These are phyloP conservation scores for Formica selysi DNA, from an alignment of 1,140 invertebrate species.

Conservation along the genomic window DNA sequence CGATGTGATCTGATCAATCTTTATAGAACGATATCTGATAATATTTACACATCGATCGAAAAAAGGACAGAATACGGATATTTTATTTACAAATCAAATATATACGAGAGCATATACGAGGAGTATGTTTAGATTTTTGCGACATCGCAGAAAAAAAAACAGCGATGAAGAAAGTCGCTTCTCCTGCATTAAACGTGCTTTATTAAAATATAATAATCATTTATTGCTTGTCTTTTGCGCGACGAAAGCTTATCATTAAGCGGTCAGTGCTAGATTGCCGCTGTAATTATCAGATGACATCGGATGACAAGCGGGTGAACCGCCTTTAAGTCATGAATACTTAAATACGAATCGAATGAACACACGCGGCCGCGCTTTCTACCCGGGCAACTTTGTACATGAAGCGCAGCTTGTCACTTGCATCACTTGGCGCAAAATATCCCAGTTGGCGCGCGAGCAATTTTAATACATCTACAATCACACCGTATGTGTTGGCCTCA, in stretches of 20 bases:
- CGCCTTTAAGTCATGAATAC: conserved; percentile 39
- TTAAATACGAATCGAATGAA: conserved; percentile 4
- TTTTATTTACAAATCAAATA: background rate
- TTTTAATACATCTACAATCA: conserved; percentile 64
- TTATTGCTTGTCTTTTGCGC: conserved; percentile 10
- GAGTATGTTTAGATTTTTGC: background rate
- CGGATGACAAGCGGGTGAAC: conserved; percentile 12
- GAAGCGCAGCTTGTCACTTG: background rate
- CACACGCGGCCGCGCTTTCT: background rate
- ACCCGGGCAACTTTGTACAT: background rate
- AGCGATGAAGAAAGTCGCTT: background rate
- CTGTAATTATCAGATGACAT: conserved; percentile 17
- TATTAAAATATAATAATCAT: conserved; percentile 30
- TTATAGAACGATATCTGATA: no score
- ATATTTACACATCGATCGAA: no score
- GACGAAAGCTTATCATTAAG: conserved; percentile 33
- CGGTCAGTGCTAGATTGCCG: conserved; percentile 6
- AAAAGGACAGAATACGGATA: background rate
- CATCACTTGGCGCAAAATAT: conserved; percentile 3
- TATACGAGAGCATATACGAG: no score
- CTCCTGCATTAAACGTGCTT: background rate
- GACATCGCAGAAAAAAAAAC: background rate
- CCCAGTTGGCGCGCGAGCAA: conserved; percentile 48
- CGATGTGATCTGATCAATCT: no score
- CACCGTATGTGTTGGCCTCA: background rate